These are phyloP conservation scores for Hoplodrina blanda DNA, from an alignment of 2,888 invertebrate species.

Conservation along the genomic window DNA sequence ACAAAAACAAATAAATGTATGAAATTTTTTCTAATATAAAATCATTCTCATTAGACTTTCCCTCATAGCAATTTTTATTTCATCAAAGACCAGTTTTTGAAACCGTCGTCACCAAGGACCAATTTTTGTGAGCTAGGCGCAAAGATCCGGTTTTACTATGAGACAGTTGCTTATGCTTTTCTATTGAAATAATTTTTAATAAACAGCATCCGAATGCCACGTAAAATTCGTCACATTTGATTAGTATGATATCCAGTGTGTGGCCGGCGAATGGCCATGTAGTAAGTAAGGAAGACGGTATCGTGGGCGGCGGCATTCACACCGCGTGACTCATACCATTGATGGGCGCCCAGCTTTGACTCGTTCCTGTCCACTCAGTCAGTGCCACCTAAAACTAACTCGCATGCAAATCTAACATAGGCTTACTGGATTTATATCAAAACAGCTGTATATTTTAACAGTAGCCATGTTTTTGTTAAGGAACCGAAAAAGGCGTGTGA, in stretches of 20 bases:
- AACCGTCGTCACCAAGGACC: not conserved
- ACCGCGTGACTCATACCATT: slow-evolving; percentile 68
- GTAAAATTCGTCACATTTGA: slow-evolving; percentile 58
- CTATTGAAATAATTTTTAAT: slow-evolving; percentile 9
- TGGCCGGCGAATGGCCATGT: slow-evolving; percentile 62
- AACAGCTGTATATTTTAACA: not conserved
- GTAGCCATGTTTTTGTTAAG: not conserved
- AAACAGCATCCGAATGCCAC: slow-evolving; percentile 22
- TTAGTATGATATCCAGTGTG: slow-evolving; percentile 54
- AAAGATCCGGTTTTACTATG: not conserved
- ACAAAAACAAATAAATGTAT: not conserved
- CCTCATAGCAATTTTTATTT: not conserved
- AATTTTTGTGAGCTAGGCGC: not conserved
- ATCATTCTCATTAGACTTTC: too few species aligned
- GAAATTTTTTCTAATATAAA: not conserved
- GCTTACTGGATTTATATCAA: not conserved
- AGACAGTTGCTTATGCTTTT: not conserved
- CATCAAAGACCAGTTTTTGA: not conserved
- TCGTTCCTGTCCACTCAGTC: slow-evolving; percentile 58
- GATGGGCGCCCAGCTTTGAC: slow-evolving; percentile 59
- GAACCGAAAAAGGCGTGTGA: slow-evolving; percentile 1
- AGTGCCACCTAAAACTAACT: slow-evolving; percentile 30
- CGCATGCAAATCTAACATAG: not conserved
- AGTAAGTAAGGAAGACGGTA: slow-evolving; percentile 67
- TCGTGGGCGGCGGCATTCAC: slow-evolving; percentile 71